These are phyloP conservation scores for Icerya purchasi DNA, from an alignment of 2,888 invertebrate species.

Conservation along the genomic window DNA sequence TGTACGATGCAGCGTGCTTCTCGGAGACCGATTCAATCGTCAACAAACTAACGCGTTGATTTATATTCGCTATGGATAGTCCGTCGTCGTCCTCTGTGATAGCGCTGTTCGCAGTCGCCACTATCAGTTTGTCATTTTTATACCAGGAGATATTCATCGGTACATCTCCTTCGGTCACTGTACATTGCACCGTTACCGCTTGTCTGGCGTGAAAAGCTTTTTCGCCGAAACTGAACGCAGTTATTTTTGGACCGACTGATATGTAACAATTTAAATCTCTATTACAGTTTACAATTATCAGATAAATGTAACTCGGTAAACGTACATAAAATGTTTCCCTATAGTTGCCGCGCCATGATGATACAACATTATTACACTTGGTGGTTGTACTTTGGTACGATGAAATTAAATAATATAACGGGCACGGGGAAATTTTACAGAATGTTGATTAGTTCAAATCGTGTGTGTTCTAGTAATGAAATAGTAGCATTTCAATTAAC, in stretches of 20 bases:
- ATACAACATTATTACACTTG: too few relatives aligned
- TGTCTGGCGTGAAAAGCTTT: constrained; percentile 24
- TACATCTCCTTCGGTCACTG: constrained; percentile 24
- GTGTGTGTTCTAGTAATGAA: too few relatives aligned
- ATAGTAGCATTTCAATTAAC: too few relatives aligned
- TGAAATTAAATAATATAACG: too few relatives aligned
- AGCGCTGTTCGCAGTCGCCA: constrained; percentile 20
- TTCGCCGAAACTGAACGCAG: constrained; percentile 25
- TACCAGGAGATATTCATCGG: constrained; percentile 30
- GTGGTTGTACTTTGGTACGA: too few relatives aligned
- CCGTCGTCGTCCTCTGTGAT: neutral
- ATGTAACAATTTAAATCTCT: too few relatives aligned
- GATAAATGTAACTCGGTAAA: too few relatives aligned
- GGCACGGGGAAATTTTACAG: too few relatives aligned
- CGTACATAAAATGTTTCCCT: too few relatives aligned
- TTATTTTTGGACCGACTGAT: constrained; percentile 25
- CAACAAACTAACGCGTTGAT: constrained; percentile 32
- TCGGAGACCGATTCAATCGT: constrained; percentile 30
- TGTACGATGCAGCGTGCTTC: constrained; percentile 24
- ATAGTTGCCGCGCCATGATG: too few relatives aligned
- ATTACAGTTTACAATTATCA: too few relatives aligned
- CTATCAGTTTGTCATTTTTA: constrained; percentile 25
- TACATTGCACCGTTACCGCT: constrained; percentile 22
- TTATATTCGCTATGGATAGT: constrained; percentile 7
- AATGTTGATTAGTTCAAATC: too few relatives aligned